Base-by-base conservation (phyloP, 2,113 vertebrate species). In the Nipponia nippon region DNA sequence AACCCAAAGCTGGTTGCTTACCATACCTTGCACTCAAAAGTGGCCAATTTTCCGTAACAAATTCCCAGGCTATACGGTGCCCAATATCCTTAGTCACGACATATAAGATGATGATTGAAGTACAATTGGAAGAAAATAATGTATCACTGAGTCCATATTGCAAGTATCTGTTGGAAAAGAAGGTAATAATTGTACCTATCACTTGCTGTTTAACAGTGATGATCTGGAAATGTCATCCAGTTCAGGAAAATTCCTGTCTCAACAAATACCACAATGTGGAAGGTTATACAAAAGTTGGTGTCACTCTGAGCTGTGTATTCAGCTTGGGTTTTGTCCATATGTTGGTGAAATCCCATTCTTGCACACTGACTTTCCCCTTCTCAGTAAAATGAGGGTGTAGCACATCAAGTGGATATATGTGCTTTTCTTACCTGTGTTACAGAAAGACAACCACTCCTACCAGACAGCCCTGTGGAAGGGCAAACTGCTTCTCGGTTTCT, bases 11-110 rank as follows among this genome's bases (percentile, higher is more conserved):
- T 44, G 5, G 6, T 65, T 59, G 36, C 16, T 89, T 86, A 73
- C 82, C 38, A 91, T 96, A 98, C 98, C 96, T 97, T 87, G 97
- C 56, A 27, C 49, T 79, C 94, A 98, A 88, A 83, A 93, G 65
- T 42, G 96, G 78, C 98, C 98, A 98, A 20, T 98, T 98, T 75
- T 98, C 96, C 1, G 94, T 95, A 87, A 98, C 55, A 66, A 98
- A 99, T 29, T 98, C 98, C 97, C 98, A 98, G 67, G 94, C 98
- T 22, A 98, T 80, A 9, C 65, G 95, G 13, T 93, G 89, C 47
- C 98, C 98, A 84, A 97, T 91, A 83, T 98, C 97, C 61, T 95
- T 97, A 34, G 53, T 44, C 50, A 82, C n/a, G 50, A 98, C 97
- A 21, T 69, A 3, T 23, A 78, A 58, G 38, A 98, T 90, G 26